These are phyloP conservation scores for Lathamus discolor DNA, from an alignment of 2,113 vertebrate species.

Conservation along the genomic window DNA sequence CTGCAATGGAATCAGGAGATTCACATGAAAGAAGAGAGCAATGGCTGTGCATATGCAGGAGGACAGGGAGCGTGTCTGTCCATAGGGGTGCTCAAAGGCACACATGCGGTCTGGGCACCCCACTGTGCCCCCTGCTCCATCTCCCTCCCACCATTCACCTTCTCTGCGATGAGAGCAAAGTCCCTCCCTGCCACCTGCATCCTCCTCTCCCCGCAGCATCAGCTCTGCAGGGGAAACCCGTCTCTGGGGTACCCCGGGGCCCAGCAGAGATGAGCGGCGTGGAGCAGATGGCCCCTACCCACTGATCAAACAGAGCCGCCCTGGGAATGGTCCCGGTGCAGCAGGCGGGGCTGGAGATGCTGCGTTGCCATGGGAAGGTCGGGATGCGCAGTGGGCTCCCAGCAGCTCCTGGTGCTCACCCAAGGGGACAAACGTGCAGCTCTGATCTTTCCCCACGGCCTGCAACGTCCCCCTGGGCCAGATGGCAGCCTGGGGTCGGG, in stretches of 20 bases:
- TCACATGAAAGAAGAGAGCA: neutral
- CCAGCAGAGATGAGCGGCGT: neutral
- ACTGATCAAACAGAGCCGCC: neutral
- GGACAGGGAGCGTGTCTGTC: neutral
- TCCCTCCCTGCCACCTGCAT: neutral
- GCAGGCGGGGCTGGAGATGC: neutral
- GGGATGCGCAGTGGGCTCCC: rapidly evolving
- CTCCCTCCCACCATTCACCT: neutral
- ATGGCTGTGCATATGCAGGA: neutral
- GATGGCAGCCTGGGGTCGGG: neutral
- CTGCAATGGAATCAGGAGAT: neutral
- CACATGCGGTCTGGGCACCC: rapidly evolving
- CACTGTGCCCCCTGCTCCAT: neutral
- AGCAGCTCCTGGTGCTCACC: neutral
- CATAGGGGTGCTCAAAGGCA: neutral
- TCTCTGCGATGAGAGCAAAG: neutral
- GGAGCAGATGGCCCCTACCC: neutral
- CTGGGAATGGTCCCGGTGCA: neutral
- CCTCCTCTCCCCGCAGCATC: neutral
- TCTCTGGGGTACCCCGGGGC: neutral
- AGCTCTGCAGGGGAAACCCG: neutral
- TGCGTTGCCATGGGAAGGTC: neutral
- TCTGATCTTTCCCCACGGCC: neutral
- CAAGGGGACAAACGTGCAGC: rapidly evolving
- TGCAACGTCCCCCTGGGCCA: rapidly evolving